A percentile compares a stretch with the other conserved stretches of the same genome.
Conservation (phyloP, 2,113 vertebrate genomes). For the Misgurnus mizolepis region DNA sequence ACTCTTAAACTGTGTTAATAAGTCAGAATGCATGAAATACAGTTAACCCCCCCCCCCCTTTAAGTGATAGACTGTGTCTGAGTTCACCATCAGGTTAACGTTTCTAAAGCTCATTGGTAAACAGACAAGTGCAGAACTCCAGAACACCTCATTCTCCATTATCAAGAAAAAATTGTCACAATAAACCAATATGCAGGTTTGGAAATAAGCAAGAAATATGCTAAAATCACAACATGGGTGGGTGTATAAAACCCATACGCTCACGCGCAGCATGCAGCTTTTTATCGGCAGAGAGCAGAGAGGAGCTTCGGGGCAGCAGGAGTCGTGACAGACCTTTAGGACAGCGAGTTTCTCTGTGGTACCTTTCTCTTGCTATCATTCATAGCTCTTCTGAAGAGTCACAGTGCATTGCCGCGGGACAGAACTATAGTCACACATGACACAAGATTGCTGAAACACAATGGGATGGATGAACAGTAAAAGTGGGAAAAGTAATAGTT, state of each 20-base stretch:
- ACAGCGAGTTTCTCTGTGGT: conserved; percentile 24
- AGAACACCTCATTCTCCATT: conserved; percentile 5
- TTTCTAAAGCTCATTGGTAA: neutral
- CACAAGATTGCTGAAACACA: neutral
- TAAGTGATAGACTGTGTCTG: neutral
- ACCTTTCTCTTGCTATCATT: neutral
- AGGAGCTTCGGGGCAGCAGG: conserved; percentile 37
- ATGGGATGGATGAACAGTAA: neutral
- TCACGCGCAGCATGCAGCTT: conserved; percentile 28
- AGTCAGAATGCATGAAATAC: too few species aligned
- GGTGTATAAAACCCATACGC: conserved; percentile 14
- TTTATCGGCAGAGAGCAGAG: conserved; percentile 52
- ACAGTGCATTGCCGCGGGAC: neutral
- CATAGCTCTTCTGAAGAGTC: neutral
- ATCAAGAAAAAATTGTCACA: conserved; percentile 1
- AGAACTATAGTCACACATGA: neutral
- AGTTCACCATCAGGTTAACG: neutral
- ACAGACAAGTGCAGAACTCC: neutral
- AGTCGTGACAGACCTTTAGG: conserved; percentile 51
- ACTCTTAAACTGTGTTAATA: too few species aligned
- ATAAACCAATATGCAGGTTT: conserved; percentile 3
- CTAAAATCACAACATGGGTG: conserved; percentile 43
- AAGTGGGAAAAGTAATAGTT: neutral
- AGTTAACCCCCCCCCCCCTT: too few species aligned
- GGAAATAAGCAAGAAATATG: conserved; percentile 24